phyloP scores from a whole-genome alignment of 2,797 vertebrate species.

The Microctenopoma stevenorrisi region DNA sequence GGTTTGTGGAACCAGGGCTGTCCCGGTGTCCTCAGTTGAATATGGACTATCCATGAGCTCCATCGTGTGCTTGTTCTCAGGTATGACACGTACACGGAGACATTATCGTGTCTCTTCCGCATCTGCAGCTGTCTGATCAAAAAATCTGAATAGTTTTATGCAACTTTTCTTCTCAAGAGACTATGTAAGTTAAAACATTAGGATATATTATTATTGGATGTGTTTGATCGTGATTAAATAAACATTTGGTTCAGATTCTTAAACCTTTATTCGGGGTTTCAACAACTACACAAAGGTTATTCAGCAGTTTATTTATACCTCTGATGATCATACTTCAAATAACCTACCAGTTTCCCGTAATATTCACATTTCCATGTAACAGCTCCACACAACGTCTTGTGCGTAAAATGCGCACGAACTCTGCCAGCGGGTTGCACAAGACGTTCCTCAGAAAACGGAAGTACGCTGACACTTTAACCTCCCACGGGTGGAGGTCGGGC shows the following conservation, averaged over 20 bases:
- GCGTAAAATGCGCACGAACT: constrained; percentile 2
- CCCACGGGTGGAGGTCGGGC: not conserved
- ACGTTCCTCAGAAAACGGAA: constrained; percentile 14
- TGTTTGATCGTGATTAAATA: no score
- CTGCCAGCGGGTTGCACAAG: not conserved
- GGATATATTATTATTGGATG: no score
- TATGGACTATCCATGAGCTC: constrained; percentile 30
- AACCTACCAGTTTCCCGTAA: not conserved
- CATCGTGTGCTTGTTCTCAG: constrained; percentile 42
- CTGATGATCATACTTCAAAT: not conserved
- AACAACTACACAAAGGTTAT: no score
- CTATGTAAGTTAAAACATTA: no score
- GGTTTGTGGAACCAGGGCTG: not conserved
- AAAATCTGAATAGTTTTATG: no score
- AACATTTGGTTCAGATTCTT: no score
- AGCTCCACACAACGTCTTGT: not conserved
- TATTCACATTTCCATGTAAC: not conserved
- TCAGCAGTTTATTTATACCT: not conserved
- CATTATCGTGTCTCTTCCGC: not conserved
- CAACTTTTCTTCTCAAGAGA: no score
- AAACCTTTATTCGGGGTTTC: no score
- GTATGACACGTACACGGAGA: constrained; percentile 13
- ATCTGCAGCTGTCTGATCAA: not conserved
- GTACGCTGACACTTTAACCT: not conserved
- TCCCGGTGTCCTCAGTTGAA: not conserved